These are phyloP conservation scores for Latheticus oryzae DNA, from an alignment of 2,888 invertebrate genomes.

Conservation along the genomic window DNA sequence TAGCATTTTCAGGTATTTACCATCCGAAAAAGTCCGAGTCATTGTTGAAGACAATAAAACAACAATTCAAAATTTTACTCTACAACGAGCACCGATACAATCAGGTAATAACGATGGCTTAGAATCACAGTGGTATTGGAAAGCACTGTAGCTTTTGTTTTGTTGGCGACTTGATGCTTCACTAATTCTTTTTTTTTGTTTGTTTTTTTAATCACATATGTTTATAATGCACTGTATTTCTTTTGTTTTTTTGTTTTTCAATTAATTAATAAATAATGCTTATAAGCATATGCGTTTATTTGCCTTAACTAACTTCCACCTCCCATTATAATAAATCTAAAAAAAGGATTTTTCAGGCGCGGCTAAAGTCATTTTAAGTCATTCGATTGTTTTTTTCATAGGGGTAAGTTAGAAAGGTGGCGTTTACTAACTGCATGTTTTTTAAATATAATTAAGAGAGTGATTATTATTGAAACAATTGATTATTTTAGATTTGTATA, in stretches of 20 bases:
- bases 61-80: conserved; percentile 65
- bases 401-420: neutral
- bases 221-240: conserved; percentile 23
- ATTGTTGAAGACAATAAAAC: conserved; percentile 62
- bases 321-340: neutral
- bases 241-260: conserved; percentile 16
- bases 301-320: conserved; percentile 16
- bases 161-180: neutral
- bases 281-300: conserved; percentile 60
- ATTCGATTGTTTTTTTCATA: neutral
- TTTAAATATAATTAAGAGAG: too few species aligned
- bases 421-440: too few species aligned
- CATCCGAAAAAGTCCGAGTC: conserved; percentile 64
- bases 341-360: neutral
- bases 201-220: conserved; percentile 34
- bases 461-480: too few species aligned
- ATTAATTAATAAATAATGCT: conserved; percentile 33
- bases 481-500: conserved; percentile 29
- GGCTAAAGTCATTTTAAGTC: neutral
- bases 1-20: conserved; percentile 68
- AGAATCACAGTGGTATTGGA: conserved; percentile 53
- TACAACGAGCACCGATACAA: conserved; percentile 55
- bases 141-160: conserved; percentile 35
- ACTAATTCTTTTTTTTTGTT: conserved; percentile 1
- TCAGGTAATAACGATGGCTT: conserved; percentile 53